These are phyloP conservation scores for Sternotherus odoratus DNA, from an alignment of 2,797 vertebrate species.

Conservation along the genomic window DNA sequence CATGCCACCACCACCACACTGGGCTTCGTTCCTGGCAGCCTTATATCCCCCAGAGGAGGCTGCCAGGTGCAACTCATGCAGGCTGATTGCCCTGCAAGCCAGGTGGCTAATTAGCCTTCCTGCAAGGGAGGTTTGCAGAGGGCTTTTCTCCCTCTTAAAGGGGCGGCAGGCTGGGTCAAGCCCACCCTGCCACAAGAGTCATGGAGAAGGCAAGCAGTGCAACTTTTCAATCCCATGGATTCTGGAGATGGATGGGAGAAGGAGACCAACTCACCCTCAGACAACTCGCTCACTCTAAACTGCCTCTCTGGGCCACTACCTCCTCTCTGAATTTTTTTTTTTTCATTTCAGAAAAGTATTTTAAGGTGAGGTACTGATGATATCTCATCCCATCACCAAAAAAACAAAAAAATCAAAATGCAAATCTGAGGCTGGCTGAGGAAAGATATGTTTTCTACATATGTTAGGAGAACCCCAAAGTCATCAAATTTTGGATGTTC, in stretches of 20 bases:
- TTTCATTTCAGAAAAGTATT: background rate
- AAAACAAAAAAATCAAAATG: background rate
- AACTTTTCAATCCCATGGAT: constrained; percentile 28
- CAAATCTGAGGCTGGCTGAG: background rate
- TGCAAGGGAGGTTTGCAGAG: no score
- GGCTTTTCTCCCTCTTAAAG: no score
- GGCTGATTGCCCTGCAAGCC: no score
- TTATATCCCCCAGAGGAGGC: no score
- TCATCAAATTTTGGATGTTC: background rate
- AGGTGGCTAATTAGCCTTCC: no score
- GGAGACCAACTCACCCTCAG: no score
- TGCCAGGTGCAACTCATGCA: no score
- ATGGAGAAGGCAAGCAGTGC: constrained; percentile 11
- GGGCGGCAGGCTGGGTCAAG: no score
- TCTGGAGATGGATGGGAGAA: no score
- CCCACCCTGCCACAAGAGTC: no score
- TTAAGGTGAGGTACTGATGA: background rate
- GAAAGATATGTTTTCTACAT: background rate
- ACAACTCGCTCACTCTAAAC: background rate
- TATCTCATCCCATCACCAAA: background rate
- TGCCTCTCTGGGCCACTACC: constrained; percentile 44
- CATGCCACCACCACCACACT: no score
- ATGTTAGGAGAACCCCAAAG: background rate
- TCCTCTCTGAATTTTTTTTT: rapidly evolving
- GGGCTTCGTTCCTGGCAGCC: no score